Conservation (phyloP, 2,113 vertebrate genomes). For the Petroica traversi region DNA sequence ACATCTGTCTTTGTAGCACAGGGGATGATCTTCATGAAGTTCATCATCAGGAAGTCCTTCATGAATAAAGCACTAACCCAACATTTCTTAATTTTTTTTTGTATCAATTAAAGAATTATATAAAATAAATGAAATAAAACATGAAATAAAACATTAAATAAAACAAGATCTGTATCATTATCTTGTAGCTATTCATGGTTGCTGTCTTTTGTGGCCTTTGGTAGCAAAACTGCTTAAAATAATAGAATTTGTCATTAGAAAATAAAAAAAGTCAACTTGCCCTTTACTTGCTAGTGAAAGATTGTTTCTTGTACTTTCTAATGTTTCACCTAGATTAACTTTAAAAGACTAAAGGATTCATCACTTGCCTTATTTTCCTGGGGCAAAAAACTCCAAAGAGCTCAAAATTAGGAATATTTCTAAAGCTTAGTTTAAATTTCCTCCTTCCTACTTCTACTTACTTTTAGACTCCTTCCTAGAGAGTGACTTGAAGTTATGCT, state of each 20-base stretch:
- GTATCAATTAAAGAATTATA: background rate
- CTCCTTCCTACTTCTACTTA: background rate
- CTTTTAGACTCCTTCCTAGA: background rate
- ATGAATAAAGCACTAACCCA: conserved; percentile 13
- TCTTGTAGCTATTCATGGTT: background rate
- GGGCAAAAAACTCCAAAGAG: background rate
- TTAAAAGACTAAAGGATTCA: background rate
- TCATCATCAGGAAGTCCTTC: background rate
- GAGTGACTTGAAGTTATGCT: background rate
- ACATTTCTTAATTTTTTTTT: background rate
- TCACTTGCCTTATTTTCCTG: background rate
- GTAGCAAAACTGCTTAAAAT: conserved; percentile 12
- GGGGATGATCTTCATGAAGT: background rate
- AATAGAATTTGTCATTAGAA: conserved; percentile 2
- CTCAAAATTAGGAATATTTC: background rate
- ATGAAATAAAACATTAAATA: no score
- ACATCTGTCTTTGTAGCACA: conserved; percentile 26
- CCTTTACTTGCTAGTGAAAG: background rate
- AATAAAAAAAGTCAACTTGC: conserved; percentile 18
- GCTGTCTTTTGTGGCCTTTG: background rate
- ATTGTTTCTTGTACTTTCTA: conserved; percentile 33
- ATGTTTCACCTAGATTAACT: background rate
- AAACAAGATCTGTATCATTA: background rate
- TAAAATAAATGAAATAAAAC: background rate
- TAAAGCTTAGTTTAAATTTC: background rate